Base-by-base conservation (phyloP, 2,113 vertebrate genomes). In the Hyperoodon ampullatus region DNA sequence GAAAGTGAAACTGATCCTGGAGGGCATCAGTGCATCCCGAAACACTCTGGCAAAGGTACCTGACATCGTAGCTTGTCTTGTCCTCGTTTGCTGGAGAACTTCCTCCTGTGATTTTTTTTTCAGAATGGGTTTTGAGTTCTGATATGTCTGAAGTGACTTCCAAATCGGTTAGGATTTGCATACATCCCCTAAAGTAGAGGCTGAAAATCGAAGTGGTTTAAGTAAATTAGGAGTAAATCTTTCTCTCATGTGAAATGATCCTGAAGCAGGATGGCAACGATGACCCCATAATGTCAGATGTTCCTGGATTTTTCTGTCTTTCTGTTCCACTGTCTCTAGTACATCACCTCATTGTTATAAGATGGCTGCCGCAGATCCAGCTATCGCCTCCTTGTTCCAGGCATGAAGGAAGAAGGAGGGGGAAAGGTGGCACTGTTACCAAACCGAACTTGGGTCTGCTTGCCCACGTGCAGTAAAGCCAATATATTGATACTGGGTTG, bases 1-100 rank as follows among this genome's bases (percentile, higher is more conserved):
- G 0, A 99, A 99, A 18, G 99, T 99, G 39, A 98, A 98, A 12
- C 92, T 80, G 26, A 97, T 99, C 95, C 71, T 99, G 86, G 99
- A 99, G 94, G 99, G 99, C 3, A 98, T 99, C 98, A 42, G 97
- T 0, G 68, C 98, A 0, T 0, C 94, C 0, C 99, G 99, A 39
- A 98, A 99, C 60, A 87, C 71, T 0, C 44, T 99, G 8, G 93
- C 98, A 0, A 16, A 88, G 98, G 99, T 98, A 94, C 63, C 55
- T 1, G 75, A 30, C 35, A 0, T 58, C 33, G 0, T 4, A 0
- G 13, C 50, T 11, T 7, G 61, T 1, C 14, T 6, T 3, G 28
- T 61, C 55, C 55, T 50, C 23, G 0, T 14, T n/a, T 35, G 55
- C 92, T 11, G 28, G 33, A 16, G 61, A 19, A 1, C 58, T 42